Evolutionary conservation across 2,797 vertebrate genomes (phyloP).

Genomic region (Enteromius afrohamiltoni): DNA sequence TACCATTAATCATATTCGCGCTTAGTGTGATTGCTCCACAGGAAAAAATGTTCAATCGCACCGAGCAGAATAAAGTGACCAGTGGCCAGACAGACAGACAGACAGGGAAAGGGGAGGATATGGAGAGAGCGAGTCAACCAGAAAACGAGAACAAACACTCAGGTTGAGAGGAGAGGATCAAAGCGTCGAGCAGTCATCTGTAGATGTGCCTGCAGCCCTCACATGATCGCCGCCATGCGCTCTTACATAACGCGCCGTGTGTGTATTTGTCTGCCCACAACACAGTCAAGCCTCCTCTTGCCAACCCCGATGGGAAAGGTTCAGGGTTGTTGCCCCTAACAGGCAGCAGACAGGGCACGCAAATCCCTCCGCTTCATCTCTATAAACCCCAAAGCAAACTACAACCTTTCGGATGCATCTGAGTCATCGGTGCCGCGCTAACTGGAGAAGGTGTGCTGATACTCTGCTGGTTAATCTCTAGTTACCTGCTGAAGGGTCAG

Average conservation of each 20-base stretch:
- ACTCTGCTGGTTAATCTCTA: slow-evolving; percentile 28
- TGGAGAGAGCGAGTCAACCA: slow-evolving; percentile 33
- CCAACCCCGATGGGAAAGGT: slow-evolving; percentile 27
- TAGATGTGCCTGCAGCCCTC: slow-evolving; percentile 66
- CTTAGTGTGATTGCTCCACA: neutral
- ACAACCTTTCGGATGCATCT: neutral
- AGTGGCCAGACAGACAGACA: neutral
- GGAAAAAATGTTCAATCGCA: slow-evolving; percentile 17
- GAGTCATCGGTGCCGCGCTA: neutral
- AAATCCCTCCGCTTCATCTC: slow-evolving; percentile 12
- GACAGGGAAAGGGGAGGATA: neutral
- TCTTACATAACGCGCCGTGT: slow-evolving; percentile 58
- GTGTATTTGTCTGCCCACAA: slow-evolving; percentile 31
- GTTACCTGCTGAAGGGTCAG: slow-evolving; percentile 20
- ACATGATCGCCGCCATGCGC: slow-evolving; percentile 61
- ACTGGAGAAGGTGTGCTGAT: slow-evolving; percentile 50
- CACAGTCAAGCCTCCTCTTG: slow-evolving; percentile 10
- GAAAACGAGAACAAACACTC: slow-evolving; percentile 44
- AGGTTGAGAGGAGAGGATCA: slow-evolving; percentile 64
- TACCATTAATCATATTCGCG: neutral
- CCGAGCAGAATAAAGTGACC: neutral
- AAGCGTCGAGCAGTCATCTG: slow-evolving; percentile 59
- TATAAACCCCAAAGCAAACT: neutral
- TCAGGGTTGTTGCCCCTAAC: slow-evolving; percentile 17
- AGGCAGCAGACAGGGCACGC: slow-evolving; percentile 12